phyloP scores from a whole-genome alignment of 2,888 invertebrate species.

The Lymantria monacha region DNA sequence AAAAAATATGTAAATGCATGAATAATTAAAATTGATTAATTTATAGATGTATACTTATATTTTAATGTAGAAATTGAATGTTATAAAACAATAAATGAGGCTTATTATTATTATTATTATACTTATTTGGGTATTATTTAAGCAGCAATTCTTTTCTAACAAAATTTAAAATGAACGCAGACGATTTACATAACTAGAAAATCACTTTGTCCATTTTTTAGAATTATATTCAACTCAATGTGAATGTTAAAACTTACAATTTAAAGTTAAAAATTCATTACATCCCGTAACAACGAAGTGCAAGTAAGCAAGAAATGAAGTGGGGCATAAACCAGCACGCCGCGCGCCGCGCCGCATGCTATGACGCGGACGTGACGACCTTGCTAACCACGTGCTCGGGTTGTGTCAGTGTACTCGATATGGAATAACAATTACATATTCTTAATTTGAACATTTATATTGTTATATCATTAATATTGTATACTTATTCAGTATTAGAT shows the following conservation, averaged over 20 bases:
- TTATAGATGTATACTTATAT: too few relatives aligned
- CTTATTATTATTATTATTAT: too few relatives aligned
- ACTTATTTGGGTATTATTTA: neutral
- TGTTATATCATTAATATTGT: conserved; percentile 1
- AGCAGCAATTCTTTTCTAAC: too few relatives aligned
- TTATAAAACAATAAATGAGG: too few relatives aligned
- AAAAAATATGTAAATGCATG: too few relatives aligned
- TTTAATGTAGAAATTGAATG: too few relatives aligned
- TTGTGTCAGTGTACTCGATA: conserved; percentile 41
- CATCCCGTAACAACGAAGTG: neutral
- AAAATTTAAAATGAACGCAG: conserved; percentile 31
- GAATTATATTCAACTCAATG: too few relatives aligned
- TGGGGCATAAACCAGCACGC: conserved; percentile 37
- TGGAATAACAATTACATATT: conserved; percentile 1
- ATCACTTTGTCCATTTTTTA: neutral
- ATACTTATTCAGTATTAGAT: neutral
- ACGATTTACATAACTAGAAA: conserved; percentile 48
- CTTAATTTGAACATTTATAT: conserved; percentile 1
- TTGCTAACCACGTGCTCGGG: conserved; percentile 58
- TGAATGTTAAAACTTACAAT: neutral
- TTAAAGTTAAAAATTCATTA: conserved; percentile 20
- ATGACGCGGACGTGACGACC: conserved; percentile 42
- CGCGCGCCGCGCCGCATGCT: conserved; percentile 14
- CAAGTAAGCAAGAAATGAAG: conserved; percentile 17
- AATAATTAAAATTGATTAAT: too few relatives aligned